Evolutionary conservation across 2,888 invertebrate genomes (phyloP), one percentile per base, ranked within the genome.

Genomic region (Myopa tessellatipennis): DNA sequence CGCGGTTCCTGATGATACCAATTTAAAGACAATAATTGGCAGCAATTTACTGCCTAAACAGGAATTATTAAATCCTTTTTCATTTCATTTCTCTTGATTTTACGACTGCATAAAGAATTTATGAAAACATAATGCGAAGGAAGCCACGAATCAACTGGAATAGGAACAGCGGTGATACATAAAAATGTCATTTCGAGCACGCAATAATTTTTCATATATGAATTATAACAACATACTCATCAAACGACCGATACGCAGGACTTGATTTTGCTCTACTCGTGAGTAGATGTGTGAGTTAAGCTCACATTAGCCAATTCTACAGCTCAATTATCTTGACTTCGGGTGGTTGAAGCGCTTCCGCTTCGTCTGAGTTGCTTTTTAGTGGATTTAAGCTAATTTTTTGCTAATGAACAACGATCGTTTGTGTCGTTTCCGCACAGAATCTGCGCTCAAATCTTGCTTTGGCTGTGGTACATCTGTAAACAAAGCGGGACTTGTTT

Each of bases 21-120:
- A 75, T 60, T 69, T 60, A 40, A 60, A 69, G 45, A 50, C 52
- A 6, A 52, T 65, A 60, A 75, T 75, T 75, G 75, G 60, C 45
- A 68, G 69, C 69, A 69, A 75, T 69, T 75, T 75, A 69, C 50
- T 75, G 50, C 45, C 60, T 75, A 50, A 75, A 69, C 69, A 75
- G 36, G 58, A 69, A 69, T 69, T 69, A 75, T 75, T 70, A 61
- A 26, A 50, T 61, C 1, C 18, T 61, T 60, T 55, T 26, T 26
- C 18, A 6, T 18, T 16, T 60, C 8, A 3, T 60, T 58, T 14
- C 40, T n/a, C 45, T 40, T 36, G 34, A 4, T 70, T 65, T 65
- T 65, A n/a, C 16, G 55, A 55, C n/a, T 45, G 45, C 55, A 55
- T 55, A 55, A 55, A 45, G 45, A 45, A 55, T 65, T 70, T 70